Conservation (phyloP, 2,888 invertebrate species). For the Auanema freiburgensis region DNA sequence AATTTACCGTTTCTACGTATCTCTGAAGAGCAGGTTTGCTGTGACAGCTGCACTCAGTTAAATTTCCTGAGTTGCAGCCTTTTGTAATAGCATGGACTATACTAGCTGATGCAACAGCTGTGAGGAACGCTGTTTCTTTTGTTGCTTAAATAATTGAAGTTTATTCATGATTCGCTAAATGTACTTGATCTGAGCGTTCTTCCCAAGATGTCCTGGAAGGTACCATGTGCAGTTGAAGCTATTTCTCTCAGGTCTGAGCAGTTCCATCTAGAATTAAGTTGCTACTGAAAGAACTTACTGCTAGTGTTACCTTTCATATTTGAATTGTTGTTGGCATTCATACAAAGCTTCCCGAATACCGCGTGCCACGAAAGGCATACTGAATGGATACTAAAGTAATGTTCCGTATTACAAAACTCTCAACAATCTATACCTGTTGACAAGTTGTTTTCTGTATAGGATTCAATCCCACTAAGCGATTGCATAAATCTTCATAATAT, state of each 20-base stretch:
- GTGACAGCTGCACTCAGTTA: slow-evolving; percentile 71
- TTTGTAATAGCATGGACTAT: slow-evolving; percentile 71
- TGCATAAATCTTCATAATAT: slow-evolving; percentile 42
- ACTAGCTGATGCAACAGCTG: slow-evolving; percentile 71
- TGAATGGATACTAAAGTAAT: slow-evolving; percentile 67
- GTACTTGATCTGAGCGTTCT: slow-evolving; percentile 50
- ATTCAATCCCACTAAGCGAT: slow-evolving; percentile 44
- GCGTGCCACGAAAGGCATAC: slow-evolving; percentile 69
- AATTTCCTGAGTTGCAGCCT: slow-evolving; percentile 70
- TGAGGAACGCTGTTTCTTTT: slow-evolving; percentile 71
- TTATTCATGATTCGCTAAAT: background rate
- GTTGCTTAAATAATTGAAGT: slow-evolving; percentile 66
- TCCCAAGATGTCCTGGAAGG: slow-evolving; percentile 56
- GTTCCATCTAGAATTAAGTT: slow-evolving; percentile 67
- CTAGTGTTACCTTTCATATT: slow-evolving; percentile 36
- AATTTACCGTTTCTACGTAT: slow-evolving; percentile 39
- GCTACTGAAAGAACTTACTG: too few relatives aligned
- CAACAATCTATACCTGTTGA: slow-evolving; percentile 26
- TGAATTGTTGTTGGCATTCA: slow-evolving; percentile 71
- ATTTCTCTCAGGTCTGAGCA: slow-evolving; percentile 65
- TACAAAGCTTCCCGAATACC: slow-evolving; percentile 70
- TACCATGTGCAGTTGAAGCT: slow-evolving; percentile 43
- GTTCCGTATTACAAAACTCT: background rate
- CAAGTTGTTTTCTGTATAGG: slow-evolving; percentile 45
- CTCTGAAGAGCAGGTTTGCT: slow-evolving; percentile 50